Conservation (phyloP, 2,797 vertebrate genomes). For the Sciaenops ocellatus region DNA sequence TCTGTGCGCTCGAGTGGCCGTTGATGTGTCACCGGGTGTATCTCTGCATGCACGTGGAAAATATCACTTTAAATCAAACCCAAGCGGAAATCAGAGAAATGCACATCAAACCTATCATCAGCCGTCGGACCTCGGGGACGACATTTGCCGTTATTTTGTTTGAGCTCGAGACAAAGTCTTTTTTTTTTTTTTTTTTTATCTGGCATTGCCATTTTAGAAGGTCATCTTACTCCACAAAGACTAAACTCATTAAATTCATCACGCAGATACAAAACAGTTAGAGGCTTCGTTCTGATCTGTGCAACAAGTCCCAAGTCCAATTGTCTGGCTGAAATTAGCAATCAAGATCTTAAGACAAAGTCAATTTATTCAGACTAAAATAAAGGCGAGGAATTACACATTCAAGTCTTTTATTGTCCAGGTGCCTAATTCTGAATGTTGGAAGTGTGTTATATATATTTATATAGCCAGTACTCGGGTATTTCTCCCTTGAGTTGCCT, state of each 20-base stretch:
- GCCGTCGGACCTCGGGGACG: conserved; percentile 24
- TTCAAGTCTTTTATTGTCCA: conserved; percentile 27
- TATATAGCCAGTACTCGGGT: conserved; percentile 19
- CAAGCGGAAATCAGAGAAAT: conserved; percentile 21
- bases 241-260: conserved; percentile 59
- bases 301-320: conserved; percentile 26
- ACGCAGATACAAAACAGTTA: conserved; percentile 26
- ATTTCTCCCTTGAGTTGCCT: conserved; percentile 29
- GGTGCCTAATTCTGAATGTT: conserved; percentile 12
- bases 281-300: conserved; percentile 15
- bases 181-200: conserved; percentile 41
- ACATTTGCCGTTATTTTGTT: conserved; percentile 70
- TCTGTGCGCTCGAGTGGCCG: conserved; percentile 9
- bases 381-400: conserved; percentile 16
- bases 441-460: conserved; percentile 38
- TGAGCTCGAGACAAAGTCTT: conserved; percentile 36
- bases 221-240: conserved; percentile 69
- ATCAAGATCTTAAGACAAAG: conserved; percentile 57
- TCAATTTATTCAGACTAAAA: conserved; percentile 42
- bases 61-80: conserved; percentile 29
- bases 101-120: conserved; percentile 52
- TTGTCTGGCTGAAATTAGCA: conserved; percentile 54
- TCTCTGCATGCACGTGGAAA: neutral
- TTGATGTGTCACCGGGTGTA: neutral
- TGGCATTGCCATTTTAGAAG: conserved; percentile 65